Evolutionary conservation across 92 coral and sea anemone species (phyloP).

Genomic region (Palythoa heliodiscus): DNA sequence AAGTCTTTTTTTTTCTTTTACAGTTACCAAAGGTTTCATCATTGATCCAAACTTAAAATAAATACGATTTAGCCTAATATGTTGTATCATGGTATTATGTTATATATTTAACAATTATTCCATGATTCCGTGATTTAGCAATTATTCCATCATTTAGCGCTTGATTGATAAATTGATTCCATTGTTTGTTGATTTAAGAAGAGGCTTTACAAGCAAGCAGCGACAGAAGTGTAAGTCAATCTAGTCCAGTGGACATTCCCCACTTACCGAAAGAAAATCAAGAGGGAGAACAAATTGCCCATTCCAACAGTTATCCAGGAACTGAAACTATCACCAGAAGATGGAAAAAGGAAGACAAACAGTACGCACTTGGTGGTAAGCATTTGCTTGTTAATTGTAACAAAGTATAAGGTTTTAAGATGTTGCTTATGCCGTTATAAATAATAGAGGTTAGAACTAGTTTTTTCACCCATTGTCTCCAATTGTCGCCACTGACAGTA

Average conservation of each 20-base stretch:
- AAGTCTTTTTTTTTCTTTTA: too few species aligned
- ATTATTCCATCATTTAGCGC: too few species aligned
- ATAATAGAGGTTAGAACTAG: too few species aligned
- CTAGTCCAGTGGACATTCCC: slow-evolving; percentile 38
- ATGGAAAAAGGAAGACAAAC: slow-evolving; percentile 24
- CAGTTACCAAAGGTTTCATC: too few species aligned
- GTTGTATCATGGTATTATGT: too few species aligned
- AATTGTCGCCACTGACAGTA: too few species aligned
- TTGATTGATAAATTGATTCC: background rate
- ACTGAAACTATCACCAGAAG: slow-evolving; percentile 2
- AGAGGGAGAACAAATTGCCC: background rate
- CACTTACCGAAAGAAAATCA: background rate
- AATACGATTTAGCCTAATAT: too few species aligned
- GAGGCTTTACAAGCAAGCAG: background rate
- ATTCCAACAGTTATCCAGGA: slow-evolving; percentile 40
- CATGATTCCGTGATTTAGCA: too few species aligned
- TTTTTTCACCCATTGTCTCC: too few species aligned
- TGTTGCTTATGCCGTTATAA: too few species aligned
- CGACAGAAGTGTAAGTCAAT: background rate
- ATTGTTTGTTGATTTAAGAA: background rate
- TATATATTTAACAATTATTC: too few species aligned
- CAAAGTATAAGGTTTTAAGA: background rate
- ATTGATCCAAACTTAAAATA: too few species aligned
- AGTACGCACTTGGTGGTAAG: slow-evolving; percentile 1
- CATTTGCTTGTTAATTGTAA: background rate